These are phyloP conservation scores for Drosophila trapezifrons DNA, from an alignment of 1,140 invertebrate species.

Conservation along the genomic window DNA sequence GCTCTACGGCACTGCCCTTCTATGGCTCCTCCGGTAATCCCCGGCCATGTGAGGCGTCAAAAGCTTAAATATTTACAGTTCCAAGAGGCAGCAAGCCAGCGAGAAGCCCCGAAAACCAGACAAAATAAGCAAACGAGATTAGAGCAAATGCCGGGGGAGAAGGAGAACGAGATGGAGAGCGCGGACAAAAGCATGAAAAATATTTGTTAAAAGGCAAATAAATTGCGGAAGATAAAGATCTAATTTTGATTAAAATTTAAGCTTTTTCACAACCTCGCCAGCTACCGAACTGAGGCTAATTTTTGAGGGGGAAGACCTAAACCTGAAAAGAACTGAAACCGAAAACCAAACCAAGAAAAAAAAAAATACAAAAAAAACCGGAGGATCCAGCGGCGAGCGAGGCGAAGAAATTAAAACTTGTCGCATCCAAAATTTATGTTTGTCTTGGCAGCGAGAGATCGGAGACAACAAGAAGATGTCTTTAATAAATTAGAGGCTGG, in stretches of 20 bases:
- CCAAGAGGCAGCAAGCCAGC: conserved; percentile 18
- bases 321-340: conserved; percentile 16
- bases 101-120: conserved; percentile 2
- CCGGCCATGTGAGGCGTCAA: conserved; percentile 73
- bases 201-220: conserved; percentile 80
- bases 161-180: conserved; percentile 44
- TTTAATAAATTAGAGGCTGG: conserved; percentile 76
- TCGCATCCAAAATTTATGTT: conserved; percentile 72
- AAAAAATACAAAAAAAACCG: conserved; percentile 5
- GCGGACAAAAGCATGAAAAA: conserved; percentile 63
- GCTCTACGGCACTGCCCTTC: not conserved
- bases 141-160: conserved; percentile 36
- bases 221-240: conserved; percentile 78
- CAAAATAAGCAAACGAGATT: conserved; percentile 42
- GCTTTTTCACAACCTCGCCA: conserved; percentile 79
- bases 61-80: conserved; percentile 79
- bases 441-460: conserved; percentile 47
- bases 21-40: conserved; percentile 11
- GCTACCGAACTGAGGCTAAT: conserved; percentile 62
- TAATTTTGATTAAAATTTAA: conserved; percentile 83
- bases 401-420: conserved; percentile 73
- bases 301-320: conserved; percentile 3
- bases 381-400: conserved; percentile 9
- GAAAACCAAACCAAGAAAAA: not conserved
- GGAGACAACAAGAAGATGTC: conserved; percentile 45